Evolutionary conservation across 2,888 invertebrate genomes (phyloP), one percentile per base, ranked within the genome.

Genomic region (Sisyra terminalis): DNA sequence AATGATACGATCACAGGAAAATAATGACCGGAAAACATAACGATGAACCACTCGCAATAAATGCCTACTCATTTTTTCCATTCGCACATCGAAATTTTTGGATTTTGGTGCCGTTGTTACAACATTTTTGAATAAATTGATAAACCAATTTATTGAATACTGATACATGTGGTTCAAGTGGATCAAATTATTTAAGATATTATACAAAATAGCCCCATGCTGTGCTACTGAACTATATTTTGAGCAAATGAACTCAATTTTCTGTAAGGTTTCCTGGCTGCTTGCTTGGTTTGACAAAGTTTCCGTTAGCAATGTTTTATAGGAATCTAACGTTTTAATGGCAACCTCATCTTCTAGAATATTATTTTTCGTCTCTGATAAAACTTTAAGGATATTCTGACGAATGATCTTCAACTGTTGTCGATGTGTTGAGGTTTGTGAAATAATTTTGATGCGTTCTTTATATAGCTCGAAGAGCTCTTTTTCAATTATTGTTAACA

Each of bases 271-370:
- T 58, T 81, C 76, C 50, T 77, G 68, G 29, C 84, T 78, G 48
- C 76, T 75, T 63, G 74, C 74, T 62, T 86, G 84, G 58, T 90
- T 90, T 49, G 78, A 76, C 48, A 74, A 72, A 46, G 92, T 90
- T 54, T 88, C 86, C 44, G 75, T 72, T 1, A 90, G 81, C 29
- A 90, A 64, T 6, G 69, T 60, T 63, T 92, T 90, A 0, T 90
- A 89, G 3, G 84, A 82, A 57, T 88, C 88, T 36, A 93, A 66
- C 46, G 89, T 81, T 58, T 84, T 73, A 50, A 93, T 88, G 3
- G 92, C 92, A 4, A 72, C 71, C 64, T 92, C 90, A 58, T 93
- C 89, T 63, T 92, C 92, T 46, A 93, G 67, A 55, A 93, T 89
- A 57, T 89, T 87, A 2, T 89, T 87, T 57, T 87, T 82, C 1